Evolutionary conservation across 2,888 invertebrate species (phyloP), one percentile per base, ranked within the genome.

Genomic region (Thelaira solivaga): DNA sequence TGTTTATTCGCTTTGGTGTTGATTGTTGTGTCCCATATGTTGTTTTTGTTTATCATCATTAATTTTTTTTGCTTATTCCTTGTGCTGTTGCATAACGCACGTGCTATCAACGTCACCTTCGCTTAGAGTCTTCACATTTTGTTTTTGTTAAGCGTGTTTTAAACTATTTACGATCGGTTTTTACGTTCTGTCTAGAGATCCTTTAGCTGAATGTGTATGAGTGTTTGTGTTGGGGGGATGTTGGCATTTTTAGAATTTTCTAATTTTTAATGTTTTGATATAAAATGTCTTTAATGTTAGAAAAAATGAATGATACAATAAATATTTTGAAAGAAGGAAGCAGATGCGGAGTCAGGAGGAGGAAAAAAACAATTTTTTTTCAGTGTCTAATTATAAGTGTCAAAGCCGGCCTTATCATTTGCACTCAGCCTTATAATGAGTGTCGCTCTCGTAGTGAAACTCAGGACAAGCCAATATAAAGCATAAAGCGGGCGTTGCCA

Each of bases 11-110:
- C 13, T 62, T 53, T 26, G 5, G 16, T 41, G 53, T 64, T 22
- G 39, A 51, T 59, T n/a, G n/a, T n/a, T n/a, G n/a, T n/a, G n/a
- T n/a, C n/a, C 67, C 78, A 78, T 78, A 78, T 78, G 78, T 71
- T 74, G 74, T 69, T 53, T 64, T 49, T 43, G 8, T 29, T 43
- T 57, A 36, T 45, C 31, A 49, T 43, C 45, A 26, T 8, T 20
- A 31, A 20, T 26, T 76, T 51, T 36, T 51, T 39, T n/a, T 41
- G 18, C 43, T 64, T 65, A 8, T 36, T 53, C 36, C 1, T 41
- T 65, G 29, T 65, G 20, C 29, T 57, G 53, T 62, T 77, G 62
- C 62, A 73, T 73, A 73, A 69, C 51, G 45, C 74, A 65, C 74
- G 47, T 53, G 69, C 71, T 65, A 69, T 47, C 53, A 61, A 49